Evolutionary conservation across 2,797 vertebrate genomes (phyloP).

Genomic region (Adrianichthys oophorus): DNA sequence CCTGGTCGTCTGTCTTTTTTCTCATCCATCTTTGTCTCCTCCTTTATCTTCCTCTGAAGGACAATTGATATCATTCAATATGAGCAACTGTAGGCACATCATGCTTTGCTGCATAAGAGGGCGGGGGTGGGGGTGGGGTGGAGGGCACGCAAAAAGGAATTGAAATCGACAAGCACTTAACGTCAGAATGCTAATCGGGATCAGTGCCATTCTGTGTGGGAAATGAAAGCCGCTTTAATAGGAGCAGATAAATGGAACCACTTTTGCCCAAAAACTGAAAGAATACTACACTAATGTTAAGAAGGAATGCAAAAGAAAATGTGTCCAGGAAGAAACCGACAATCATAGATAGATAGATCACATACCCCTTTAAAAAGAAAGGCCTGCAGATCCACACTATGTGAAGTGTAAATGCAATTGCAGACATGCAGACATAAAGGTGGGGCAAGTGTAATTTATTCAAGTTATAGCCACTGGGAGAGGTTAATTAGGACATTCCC

Average conservation of each 20-base stretch:
- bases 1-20: slow-evolving; percentile 23
- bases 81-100: slow-evolving; percentile 62
- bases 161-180: slow-evolving; percentile 67
- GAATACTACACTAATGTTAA: neutral
- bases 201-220: slow-evolving; percentile 52
- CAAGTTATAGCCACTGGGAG: slow-evolving; percentile 52
- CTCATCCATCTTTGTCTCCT: neutral
- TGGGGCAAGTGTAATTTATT: slow-evolving; percentile 56
- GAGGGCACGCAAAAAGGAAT: slow-evolving; percentile 44
- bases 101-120: slow-evolving; percentile 57
- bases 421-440: slow-evolving; percentile 42
- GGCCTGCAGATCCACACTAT: slow-evolving; percentile 38
- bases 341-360: too few species aligned
- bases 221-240: slow-evolving; percentile 52
- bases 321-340: neutral
- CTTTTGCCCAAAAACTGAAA: neutral
- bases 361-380: slow-evolving; percentile 8
- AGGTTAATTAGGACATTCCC: slow-evolving; percentile 71
- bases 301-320: neutral
- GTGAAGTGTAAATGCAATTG: slow-evolving; percentile 52
- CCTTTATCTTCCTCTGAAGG: slow-evolving; percentile 45
- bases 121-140: neutral
- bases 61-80: slow-evolving; percentile 63
- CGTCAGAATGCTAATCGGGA: slow-evolving; percentile 61
- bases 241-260: slow-evolving; percentile 25